phyloP scores from a whole-genome alignment of 2,797 vertebrate genomes.

The Onychomys torridus region DNA sequence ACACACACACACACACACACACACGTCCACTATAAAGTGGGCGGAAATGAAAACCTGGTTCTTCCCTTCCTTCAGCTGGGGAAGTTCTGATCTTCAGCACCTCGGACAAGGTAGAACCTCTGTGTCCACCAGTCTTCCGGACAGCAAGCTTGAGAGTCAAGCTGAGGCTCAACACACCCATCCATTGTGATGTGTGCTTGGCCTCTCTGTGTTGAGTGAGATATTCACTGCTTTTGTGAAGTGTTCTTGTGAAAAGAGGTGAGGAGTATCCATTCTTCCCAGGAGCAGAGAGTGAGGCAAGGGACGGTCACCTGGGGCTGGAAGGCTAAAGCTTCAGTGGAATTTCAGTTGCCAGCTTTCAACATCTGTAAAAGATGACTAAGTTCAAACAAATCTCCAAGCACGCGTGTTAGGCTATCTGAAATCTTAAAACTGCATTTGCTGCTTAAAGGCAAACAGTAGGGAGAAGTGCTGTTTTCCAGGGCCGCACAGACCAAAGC shows the following conservation, averaged over 20 bases:
- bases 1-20: background rate
- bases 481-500: constrained; percentile 66
- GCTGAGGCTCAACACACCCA: no score
- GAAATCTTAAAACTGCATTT: constrained; percentile 28
- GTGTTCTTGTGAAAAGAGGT: background rate
- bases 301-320: background rate
- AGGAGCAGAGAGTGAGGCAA: background rate
- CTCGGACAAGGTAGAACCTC: background rate
- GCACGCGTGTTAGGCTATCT: background rate
- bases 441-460: background rate
- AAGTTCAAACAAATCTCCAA: background rate
- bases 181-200: no score
- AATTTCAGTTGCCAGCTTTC: background rate
- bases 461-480: constrained; percentile 49
- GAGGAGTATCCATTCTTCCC: background rate
- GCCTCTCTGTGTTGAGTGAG: background rate
- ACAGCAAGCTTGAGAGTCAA: background rate
- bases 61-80: accelerated
- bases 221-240: background rate
- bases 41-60: no score
- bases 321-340: background rate
- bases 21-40: background rate
- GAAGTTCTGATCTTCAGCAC: background rate
- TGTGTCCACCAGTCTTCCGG: no score
- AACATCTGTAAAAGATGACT: background rate